phyloP scores from a whole-genome alignment of 2,888 invertebrate species.

The Dasysyrphus albostriatus region DNA sequence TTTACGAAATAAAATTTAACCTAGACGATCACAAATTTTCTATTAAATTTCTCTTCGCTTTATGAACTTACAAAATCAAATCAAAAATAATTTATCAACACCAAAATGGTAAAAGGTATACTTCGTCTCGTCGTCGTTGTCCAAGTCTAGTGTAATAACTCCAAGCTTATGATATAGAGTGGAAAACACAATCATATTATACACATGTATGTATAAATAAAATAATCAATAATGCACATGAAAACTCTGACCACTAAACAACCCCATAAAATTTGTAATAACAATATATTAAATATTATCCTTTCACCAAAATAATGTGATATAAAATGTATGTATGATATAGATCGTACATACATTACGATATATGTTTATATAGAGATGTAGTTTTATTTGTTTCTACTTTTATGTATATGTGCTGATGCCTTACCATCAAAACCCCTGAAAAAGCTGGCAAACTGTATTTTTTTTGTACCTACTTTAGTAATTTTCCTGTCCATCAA shows the following conservation, averaged over 20 bases:
- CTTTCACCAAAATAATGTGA: conserved; percentile 1
- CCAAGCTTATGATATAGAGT: conserved; percentile 14
- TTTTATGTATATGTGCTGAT: conserved; percentile 29
- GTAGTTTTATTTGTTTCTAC: not conserved
- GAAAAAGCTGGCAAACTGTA: conserved; percentile 38
- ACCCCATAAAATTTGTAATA: conserved; percentile 33
- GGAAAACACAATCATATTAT: not conserved
- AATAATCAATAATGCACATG: conserved; percentile 52
- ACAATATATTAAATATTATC: conserved; percentile 46
- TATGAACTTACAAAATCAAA: conserved; percentile 11
- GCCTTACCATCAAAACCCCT: conserved; percentile 42
- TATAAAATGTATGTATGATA: not conserved
- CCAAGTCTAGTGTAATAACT: conserved; percentile 33
- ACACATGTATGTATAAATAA: not conserved
- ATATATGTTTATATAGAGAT: too few species aligned
- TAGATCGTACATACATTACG: too few species aligned
- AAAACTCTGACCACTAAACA: conserved; percentile 44
- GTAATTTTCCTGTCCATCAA: conserved; percentile 29
- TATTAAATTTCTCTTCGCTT: not conserved
- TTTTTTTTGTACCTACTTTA: conserved; percentile 13
- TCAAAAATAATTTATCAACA: conserved; percentile 21
- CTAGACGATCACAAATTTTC: not conserved
- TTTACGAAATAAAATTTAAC: not conserved
- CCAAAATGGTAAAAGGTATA: not conserved
- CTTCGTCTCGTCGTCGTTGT: not conserved